Evolutionary conservation across 2,888 invertebrate genomes (phyloP), one percentile per base, ranked within the genome.

Genomic region (Argyresthia albistria): DNA sequence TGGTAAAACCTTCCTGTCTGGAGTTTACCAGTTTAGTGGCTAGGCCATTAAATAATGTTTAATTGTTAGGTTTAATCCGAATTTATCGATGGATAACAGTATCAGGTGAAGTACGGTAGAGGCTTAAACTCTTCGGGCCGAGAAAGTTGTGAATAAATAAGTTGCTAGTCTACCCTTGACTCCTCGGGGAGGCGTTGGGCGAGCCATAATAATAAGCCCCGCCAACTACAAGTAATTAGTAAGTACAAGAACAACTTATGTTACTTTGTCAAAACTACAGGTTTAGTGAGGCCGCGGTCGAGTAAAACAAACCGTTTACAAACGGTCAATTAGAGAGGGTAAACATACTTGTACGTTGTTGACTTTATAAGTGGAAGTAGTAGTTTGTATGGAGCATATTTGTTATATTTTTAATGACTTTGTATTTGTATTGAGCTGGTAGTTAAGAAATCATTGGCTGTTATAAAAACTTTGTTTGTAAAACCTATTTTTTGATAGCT

Each of bases 221-320:
- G 80, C 78, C 80, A 84, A 80, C 77, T 79, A 75, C 73, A 76
- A 80, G 76, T 80, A 83, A 82, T 83, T 81, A 84, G 66, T 25
- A 25, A 25, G 25, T 25, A 76, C 71, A 74, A 73, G 75, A 80
- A 77, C 76, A 76, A 76, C 73, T 69, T 56, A 55, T 56, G 79
- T 76, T 76, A 77, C 67, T 73, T 67, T 69, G 70, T 76, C 70
- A 80, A 80, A 59, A 59, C 58, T 55, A 80, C 72, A 77, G 73
- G 76, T 78, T 64, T 69, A 73, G 73, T 67, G 66, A 66, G 67
- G 63, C 76, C 74, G 73, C 71, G 25, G 25, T 6, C 3, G 25
- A 25, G 25, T 25, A 72, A 43, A 14, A n/a, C 39, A 15, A 46
- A 51, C 45, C 12, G 51, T 51, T 50, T 50, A 35, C 35, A 45